A percentile compares a stretch with the other conserved stretches of the same genome.
phyloP scores from a whole-genome alignment of 1,140 invertebrate genomes.

The Amphibalanus amphitrite region DNA sequence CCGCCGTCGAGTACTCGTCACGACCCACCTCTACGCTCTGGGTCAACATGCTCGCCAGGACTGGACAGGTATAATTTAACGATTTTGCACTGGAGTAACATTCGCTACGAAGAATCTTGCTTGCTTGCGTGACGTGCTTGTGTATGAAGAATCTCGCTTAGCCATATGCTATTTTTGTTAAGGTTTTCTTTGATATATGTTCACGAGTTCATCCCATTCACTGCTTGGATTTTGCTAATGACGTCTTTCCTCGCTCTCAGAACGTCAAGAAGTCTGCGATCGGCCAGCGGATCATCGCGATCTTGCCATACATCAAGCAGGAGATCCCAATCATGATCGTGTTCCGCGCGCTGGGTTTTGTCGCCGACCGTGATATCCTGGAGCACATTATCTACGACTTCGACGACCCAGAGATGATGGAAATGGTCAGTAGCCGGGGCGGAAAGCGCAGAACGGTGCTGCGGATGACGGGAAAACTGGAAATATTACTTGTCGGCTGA shows the following conservation, averaged over 20 bases:
- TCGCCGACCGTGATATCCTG: slow-evolving; percentile 93
- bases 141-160: too few relatives aligned
- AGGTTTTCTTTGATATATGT: too few relatives aligned
- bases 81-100: too few relatives aligned
- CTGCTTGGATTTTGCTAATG: too few relatives aligned
- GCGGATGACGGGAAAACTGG: too few relatives aligned
- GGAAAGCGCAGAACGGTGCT: too few relatives aligned
- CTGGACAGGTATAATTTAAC: slow-evolving; percentile 35
- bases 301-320: slow-evolving; percentile 95
- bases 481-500: too few relatives aligned
- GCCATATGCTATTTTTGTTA: too few relatives aligned
- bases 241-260: slow-evolving; percentile 27
- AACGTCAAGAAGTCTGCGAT: slow-evolving; percentile 93
- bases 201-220: too few relatives aligned
- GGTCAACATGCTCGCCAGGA: slow-evolving; percentile 98
- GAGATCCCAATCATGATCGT: slow-evolving; percentile 99
- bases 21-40: slow-evolving; percentile 91
- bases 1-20: slow-evolving; percentile 80
- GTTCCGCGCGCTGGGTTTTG: slow-evolving; percentile 76
- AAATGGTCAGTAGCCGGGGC: slow-evolving; percentile 51
- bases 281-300: slow-evolving; percentile 92
- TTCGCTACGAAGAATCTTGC: too few relatives aligned
- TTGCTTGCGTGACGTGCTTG: too few relatives aligned
- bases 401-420: slow-evolving; percentile 99
- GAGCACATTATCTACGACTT: slow-evolving; percentile 99